phyloP scores from a whole-genome alignment of 2,797 vertebrate genomes.

The Clarias fuscus region DNA sequence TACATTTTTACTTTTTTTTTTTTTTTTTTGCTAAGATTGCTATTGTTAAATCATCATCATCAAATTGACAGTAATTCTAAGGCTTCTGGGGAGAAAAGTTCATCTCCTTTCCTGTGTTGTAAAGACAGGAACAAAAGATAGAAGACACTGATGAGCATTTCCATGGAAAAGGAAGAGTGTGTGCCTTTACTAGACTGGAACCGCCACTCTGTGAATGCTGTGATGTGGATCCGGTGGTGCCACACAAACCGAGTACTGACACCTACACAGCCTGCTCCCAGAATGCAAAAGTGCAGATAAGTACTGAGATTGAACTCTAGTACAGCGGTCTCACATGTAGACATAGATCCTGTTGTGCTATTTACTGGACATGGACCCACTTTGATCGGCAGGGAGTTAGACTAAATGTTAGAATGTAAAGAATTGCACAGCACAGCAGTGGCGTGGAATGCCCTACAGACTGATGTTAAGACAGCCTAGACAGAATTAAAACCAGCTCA shows the following conservation, averaged over 20 bases:
- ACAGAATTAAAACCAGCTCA: neutral
- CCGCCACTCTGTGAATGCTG: neutral
- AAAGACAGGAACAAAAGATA: neutral
- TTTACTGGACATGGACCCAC: neutral
- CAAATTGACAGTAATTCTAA: neutral
- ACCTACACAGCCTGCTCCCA: neutral
- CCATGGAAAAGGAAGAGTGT: neutral
- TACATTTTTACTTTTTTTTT: too few species aligned
- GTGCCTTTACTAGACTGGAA: neutral
- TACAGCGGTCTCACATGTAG: neutral
- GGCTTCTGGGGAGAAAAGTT: neutral
- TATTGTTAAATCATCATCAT: neutral
- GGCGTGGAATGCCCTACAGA: neutral
- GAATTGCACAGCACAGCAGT: neutral
- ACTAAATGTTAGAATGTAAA: neutral
- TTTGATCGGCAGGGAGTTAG: too few species aligned
- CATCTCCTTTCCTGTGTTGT: neutral
- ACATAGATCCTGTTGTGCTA: neutral
- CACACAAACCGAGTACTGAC: neutral
- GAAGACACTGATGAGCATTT: neutral
- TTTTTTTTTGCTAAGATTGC: neutral
- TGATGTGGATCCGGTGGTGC: neutral
- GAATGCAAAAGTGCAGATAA: neutral
- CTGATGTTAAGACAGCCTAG: neutral
- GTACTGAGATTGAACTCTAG: neutral